Conservation (phyloP, 2,113 vertebrate species). For the Poecile atricapillus region DNA sequence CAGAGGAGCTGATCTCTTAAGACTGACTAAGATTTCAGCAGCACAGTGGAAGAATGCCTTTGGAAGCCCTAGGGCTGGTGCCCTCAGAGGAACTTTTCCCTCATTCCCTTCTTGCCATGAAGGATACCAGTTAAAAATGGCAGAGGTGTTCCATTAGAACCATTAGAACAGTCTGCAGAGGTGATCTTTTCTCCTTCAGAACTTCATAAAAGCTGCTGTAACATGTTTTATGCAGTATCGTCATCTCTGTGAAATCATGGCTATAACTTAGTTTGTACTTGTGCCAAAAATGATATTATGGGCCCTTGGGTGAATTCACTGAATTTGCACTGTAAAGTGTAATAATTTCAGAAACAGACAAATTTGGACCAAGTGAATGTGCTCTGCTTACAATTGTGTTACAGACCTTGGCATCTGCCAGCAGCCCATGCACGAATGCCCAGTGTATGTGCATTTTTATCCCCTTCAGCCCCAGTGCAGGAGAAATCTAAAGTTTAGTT, state of each 20-base stretch:
- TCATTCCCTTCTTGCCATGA: neutral
- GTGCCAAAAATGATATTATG: neutral
- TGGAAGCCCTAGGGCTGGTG: neutral
- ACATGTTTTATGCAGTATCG: neutral
- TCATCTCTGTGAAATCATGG: neutral
- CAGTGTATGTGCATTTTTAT: neutral
- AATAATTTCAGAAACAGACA: constrained; percentile 1
- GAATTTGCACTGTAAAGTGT: neutral
- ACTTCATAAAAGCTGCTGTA: neutral
- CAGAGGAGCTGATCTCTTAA: neutral
- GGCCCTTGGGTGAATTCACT: neutral
- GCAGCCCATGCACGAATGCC: neutral
- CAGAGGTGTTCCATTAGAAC: neutral
- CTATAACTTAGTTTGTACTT: neutral
- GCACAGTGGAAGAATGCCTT: neutral
- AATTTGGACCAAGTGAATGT: neutral
- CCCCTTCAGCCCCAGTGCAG: neutral
- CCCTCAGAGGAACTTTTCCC: neutral
- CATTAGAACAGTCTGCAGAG: neutral
- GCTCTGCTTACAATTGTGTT: neutral
- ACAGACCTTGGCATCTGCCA: neutral
- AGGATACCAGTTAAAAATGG: neutral
- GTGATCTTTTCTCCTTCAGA: neutral
- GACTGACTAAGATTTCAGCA: neutral
- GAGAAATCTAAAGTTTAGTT: neutral